Evolutionary conservation across 2,797 vertebrate genomes (phyloP).

Genomic region (Oophaga sylvatica): DNA sequence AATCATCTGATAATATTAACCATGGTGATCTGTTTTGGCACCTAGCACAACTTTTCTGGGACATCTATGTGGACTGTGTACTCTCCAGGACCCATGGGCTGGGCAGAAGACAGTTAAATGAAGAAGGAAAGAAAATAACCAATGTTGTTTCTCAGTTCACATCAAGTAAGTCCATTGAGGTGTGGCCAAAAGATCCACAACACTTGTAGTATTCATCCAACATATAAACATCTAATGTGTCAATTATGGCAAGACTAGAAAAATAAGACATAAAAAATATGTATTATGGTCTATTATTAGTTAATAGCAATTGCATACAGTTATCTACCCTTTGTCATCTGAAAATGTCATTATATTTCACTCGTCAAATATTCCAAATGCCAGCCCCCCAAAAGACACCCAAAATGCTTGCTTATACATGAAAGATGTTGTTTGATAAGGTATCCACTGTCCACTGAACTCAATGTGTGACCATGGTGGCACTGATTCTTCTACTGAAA

Average conservation of each 20-base stretch:
- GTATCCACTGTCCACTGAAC: background rate
- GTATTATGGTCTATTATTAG: background rate
- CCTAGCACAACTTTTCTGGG: conserved; percentile 93
- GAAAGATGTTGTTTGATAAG: background rate
- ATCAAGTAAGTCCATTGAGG: conserved; percentile 71
- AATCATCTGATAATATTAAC: conserved; percentile 86
- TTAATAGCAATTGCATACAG: background rate
- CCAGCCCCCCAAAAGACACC: background rate
- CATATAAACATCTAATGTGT: background rate
- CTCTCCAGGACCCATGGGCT: conserved; percentile 90
- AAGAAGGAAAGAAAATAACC: conserved; percentile 68
- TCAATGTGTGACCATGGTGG: background rate
- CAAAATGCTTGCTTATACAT: background rate
- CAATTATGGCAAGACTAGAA: background rate
- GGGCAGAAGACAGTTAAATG: conserved; percentile 79
- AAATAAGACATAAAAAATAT: background rate
- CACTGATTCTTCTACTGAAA: background rate
- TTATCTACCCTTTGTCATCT: background rate
- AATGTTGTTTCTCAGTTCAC: conserved; percentile 71
- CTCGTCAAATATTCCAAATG: background rate
- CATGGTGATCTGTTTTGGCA: conserved; percentile 91
- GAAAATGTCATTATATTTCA: background rate
- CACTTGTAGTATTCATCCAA: background rate
- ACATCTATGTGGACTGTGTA: conserved; percentile 91
- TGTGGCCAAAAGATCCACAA: conserved; percentile 28